Conservation (phyloP, 1,140 invertebrate species). For the Musca vetustissima region DNA sequence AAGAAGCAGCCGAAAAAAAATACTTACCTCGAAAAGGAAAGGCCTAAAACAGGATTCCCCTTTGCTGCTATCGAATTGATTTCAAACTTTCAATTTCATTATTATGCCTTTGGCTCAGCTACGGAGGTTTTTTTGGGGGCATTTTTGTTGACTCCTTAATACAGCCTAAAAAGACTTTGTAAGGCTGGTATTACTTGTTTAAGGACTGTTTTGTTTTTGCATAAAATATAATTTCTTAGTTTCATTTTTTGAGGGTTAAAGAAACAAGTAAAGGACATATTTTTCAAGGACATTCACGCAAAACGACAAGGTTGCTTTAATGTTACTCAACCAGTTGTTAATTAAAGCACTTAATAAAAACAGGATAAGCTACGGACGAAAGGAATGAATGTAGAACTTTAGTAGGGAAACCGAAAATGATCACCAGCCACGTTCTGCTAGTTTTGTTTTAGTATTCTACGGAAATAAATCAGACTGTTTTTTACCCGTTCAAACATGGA, state of each 20-base stretch:
- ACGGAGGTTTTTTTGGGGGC: not conserved
- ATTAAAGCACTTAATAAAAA: too few relatives aligned
- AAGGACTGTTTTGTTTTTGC: not conserved
- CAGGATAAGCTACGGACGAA: too few relatives aligned
- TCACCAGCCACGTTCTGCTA: too few relatives aligned
- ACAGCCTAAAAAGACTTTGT: not conserved
- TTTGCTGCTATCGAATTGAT: not conserved
- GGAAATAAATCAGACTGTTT: too few relatives aligned
- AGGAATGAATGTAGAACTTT: too few relatives aligned
- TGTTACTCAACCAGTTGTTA: too few relatives aligned
- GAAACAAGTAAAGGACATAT: slow-evolving; percentile 13
- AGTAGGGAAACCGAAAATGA: too few relatives aligned
- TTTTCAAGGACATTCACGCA: slow-evolving; percentile 7
- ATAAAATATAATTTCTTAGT: not conserved
- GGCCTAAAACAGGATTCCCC: slow-evolving; percentile 8
- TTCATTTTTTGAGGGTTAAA: not conserved
- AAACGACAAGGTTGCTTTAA: slow-evolving; percentile 3
- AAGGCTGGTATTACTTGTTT: slow-evolving; percentile 17
- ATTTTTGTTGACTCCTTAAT: not conserved
- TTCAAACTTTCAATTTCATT: slow-evolving; percentile 24
- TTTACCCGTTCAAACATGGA: too few relatives aligned
- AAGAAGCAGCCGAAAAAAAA: too few relatives aligned
- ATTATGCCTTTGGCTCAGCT: slow-evolving; percentile 12
- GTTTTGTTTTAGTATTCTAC: too few relatives aligned
- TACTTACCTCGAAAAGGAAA: too few relatives aligned